Percentiles rank a stretch among this genome's conserved stretches.
These are phyloP conservation scores for Siniperca scherzeri DNA, from an alignment of 2,797 vertebrate species.

Conservation along the genomic window DNA sequence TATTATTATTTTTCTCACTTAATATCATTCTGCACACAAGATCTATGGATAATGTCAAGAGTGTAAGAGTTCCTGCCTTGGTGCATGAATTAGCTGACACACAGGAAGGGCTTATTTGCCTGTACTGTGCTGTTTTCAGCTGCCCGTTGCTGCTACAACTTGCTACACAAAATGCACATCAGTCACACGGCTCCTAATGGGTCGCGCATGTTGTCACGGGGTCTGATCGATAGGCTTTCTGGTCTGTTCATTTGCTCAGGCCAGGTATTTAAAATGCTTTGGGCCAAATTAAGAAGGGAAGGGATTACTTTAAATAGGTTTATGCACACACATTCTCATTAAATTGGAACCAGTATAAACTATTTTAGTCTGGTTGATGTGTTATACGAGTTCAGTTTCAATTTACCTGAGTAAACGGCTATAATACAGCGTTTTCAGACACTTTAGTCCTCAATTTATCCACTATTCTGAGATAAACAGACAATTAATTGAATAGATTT, in stretches of 20 bases:
- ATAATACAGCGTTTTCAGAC: neutral
- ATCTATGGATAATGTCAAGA: neutral
- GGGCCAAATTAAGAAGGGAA: neutral
- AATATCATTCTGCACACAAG: neutral
- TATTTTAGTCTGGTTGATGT: neutral
- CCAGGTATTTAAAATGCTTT: neutral
- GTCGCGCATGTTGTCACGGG: neutral
- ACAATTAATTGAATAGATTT: neutral
- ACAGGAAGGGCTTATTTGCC: neutral
- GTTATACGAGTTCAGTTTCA: conserved; percentile 33
- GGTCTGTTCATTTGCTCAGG: neutral
- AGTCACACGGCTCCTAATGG: neutral
- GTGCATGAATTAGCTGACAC: neutral
- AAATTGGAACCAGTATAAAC: neutral
- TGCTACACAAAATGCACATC: neutral
- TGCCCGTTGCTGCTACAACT: conserved; percentile 5
- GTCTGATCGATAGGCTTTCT: neutral
- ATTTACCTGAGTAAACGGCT: neutral
- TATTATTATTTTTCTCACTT: neutral
- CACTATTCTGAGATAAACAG: neutral
- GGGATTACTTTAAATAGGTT: neutral
- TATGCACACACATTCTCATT: neutral
- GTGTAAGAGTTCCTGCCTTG: neutral
- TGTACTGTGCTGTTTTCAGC: neutral
- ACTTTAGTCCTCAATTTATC: neutral